Percentiles rank a stretch among this genome's conserved stretches.
Evolutionary conservation across 2,888 invertebrate species (phyloP).

Genomic region (Chrysodeixis includens): DNA sequence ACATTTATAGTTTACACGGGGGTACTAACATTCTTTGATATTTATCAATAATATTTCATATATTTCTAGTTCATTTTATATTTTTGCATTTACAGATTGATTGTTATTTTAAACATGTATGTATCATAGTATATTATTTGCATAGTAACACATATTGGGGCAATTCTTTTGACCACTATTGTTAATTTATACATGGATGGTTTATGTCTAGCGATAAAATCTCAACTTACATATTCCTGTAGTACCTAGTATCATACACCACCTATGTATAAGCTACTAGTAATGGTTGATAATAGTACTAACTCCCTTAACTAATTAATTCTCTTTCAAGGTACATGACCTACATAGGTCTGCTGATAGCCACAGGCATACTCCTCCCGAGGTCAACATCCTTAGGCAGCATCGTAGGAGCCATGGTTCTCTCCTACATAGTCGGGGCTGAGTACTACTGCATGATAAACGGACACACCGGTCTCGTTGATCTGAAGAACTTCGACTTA

Average conservation of each 20-base stretch:
- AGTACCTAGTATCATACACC: no score
- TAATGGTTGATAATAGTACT: neutral
- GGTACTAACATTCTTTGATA: neutral
- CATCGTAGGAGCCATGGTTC: slow-evolving; percentile 93
- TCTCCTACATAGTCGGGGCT: slow-evolving; percentile 94
- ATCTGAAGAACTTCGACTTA: slow-evolving; percentile 78
- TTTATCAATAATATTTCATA: neutral
- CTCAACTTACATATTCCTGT: no score
- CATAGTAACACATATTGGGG: slow-evolving; percentile 1
- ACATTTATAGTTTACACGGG: neutral
- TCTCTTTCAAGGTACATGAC: slow-evolving; percentile 92
- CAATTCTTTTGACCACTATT: neutral
- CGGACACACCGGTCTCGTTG: slow-evolving; percentile 84
- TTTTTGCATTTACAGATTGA: no score
- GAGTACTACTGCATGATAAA: slow-evolving; percentile 92
- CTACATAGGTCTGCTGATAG: slow-evolving; percentile 95
- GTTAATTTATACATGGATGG: neutral
- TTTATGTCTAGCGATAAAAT: no score
- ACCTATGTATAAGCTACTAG: neutral
- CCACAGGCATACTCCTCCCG: slow-evolving; percentile 95
- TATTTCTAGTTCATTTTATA: neutral
- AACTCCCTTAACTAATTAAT: slow-evolving; percentile 1
- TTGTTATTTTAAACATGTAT: neutral
- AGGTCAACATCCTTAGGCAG: slow-evolving; percentile 93
- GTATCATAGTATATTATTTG: no score